These are phyloP conservation scores for Pelochelys cantorii DNA, from an alignment of 2,797 vertebrate genomes.

Conservation along the genomic window DNA sequence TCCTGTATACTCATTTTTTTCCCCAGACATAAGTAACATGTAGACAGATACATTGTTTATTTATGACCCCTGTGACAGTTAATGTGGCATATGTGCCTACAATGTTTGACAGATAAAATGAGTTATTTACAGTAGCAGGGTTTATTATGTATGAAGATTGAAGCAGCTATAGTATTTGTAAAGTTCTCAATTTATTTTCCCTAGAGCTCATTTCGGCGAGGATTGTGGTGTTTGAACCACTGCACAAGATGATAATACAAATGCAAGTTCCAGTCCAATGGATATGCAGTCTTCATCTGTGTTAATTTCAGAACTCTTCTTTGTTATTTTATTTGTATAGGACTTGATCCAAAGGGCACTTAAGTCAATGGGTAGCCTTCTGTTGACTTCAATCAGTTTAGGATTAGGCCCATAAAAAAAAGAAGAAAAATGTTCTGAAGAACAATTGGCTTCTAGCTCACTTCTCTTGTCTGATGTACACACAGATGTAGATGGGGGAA, in stretches of 20 bases:
- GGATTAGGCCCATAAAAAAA: conserved; percentile 19
- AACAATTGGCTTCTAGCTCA: neutral
- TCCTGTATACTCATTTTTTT: conserved; percentile 50
- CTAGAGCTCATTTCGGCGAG: conserved; percentile 39
- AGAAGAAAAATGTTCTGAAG: neutral
- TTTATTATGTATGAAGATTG: conserved; percentile 71
- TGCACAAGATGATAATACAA: neutral
- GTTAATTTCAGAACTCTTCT: conserved; percentile 18
- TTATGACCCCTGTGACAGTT: conserved; percentile 67
- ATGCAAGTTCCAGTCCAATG: neutral
- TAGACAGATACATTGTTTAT: conserved; percentile 68
- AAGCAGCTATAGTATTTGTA: conserved; percentile 47
- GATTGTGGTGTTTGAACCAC: conserved; percentile 31
- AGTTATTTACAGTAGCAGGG: conserved; percentile 70
- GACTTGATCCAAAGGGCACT: conserved; percentile 21
- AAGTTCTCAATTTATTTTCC: conserved; percentile 49
- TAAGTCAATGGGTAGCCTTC: neutral
- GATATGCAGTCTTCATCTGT: neutral
- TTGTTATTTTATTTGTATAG: conserved; percentile 28
- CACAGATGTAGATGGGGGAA: rapidly evolving
- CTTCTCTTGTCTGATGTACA: neutral
- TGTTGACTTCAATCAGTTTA: neutral
- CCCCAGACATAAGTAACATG: conserved; percentile 53
- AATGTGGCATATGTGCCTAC: conserved; percentile 61
- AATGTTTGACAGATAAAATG: conserved; percentile 68